A percentile compares a stretch with the other conserved stretches of the same genome.
Evolutionary conservation across 2,888 invertebrate genomes (phyloP).

Genomic region (Diplolepis rosae): DNA sequence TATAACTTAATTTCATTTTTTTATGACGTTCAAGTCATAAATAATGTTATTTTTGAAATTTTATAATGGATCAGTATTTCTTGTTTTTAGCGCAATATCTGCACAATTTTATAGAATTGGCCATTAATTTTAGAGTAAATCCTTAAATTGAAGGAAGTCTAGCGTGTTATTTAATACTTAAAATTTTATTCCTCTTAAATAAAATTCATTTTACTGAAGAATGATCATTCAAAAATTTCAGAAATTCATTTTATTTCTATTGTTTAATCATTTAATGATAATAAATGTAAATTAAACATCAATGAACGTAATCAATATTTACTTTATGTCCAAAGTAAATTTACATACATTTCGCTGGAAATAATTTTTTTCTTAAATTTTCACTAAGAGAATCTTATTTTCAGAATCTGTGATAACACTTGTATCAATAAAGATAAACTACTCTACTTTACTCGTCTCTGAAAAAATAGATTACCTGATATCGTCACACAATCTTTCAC

Average conservation of each 20-base stretch:
- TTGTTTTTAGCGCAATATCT: background rate
- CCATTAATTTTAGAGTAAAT: background rate
- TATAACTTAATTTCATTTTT: background rate
- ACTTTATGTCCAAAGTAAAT: too few relatives aligned
- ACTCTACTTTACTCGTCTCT: background rate
- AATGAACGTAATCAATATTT: too few relatives aligned
- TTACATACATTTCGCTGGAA: too few relatives aligned
- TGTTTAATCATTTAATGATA: too few relatives aligned
- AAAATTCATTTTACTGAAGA: background rate
- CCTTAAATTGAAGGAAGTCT: slow-evolving; percentile 1
- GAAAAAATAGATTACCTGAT: background rate
- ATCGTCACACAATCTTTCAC: background rate
- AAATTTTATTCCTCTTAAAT: background rate
- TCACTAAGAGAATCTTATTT: background rate
- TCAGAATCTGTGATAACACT: background rate
- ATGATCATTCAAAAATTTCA: too few relatives aligned
- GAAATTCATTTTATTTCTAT: too few relatives aligned
- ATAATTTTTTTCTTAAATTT: background rate
- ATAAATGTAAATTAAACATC: too few relatives aligned
- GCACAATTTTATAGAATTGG: background rate
- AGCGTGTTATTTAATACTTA: background rate
- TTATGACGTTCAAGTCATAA: background rate
- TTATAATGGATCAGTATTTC: background rate
- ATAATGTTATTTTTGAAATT: background rate
- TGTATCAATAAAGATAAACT: background rate